Evolutionary conservation across 2,113 vertebrate species (phyloP).

Genomic region (Epinephelus fuscoguttatus): DNA sequence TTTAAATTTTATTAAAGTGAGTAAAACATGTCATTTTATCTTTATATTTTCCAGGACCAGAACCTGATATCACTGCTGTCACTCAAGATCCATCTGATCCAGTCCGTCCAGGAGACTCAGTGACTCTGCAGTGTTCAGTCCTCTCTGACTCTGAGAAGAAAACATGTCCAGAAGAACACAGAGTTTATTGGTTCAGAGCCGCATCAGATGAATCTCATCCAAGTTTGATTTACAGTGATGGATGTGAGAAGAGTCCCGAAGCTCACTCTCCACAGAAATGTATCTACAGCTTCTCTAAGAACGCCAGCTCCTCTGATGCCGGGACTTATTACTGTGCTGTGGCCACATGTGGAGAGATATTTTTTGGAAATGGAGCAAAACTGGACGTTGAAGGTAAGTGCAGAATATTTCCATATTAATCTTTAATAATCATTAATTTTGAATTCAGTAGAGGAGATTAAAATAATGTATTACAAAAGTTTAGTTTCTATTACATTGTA

Average conservation of each 20-base stretch:
- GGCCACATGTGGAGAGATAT: slow-evolving; percentile 17
- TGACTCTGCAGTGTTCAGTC: slow-evolving; percentile 60
- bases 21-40: too few species aligned
- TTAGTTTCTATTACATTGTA: too few species aligned
- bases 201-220: not conserved
- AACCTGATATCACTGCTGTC: too few species aligned
- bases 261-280: too few species aligned
- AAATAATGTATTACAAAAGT: not conserved
- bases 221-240: slow-evolving; percentile 2
- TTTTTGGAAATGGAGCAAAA: slow-evolving; percentile 47
- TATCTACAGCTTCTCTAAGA: too few species aligned
- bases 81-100: not conserved
- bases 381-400: slow-evolving; percentile 35
- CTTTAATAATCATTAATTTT: too few species aligned
- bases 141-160: slow-evolving; percentile 18
- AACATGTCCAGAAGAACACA: slow-evolving; percentile 33
- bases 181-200: slow-evolving; percentile 56
- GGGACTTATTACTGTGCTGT: too few species aligned
- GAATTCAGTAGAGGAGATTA: not conserved
- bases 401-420: not conserved
- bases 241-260: not conserved
- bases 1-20: too few species aligned
- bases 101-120: slow-evolving; percentile 13
- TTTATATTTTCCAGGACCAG: too few species aligned
- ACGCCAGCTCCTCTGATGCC: too few species aligned